A percentile compares a stretch with the other conserved stretches of the same genome.
Conservation (phyloP, 2,888 invertebrate species). For the Camponotus fellah region DNA sequence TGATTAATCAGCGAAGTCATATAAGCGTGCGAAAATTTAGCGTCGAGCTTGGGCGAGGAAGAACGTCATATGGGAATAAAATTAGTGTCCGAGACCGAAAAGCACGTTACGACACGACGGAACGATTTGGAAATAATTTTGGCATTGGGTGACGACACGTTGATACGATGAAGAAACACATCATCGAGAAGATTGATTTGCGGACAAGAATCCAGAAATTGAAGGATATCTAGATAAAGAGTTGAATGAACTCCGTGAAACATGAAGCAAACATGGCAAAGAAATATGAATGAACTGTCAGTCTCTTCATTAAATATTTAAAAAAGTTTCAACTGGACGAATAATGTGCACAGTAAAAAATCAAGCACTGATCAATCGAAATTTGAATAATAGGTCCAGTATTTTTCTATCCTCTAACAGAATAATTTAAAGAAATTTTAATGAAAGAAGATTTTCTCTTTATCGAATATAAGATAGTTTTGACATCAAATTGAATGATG, state of each 20-base stretch:
- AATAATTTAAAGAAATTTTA: background rate
- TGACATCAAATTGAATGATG: background rate
- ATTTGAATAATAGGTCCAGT: background rate
- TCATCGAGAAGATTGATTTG: conserved; percentile 53
- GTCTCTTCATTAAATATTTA: conserved; percentile 1
- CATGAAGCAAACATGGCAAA: background rate
- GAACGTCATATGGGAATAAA: conserved; percentile 15
- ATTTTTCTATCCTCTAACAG: background rate
- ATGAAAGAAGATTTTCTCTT: background rate
- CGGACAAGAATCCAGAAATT: conserved; percentile 28
- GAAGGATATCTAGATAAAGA: conserved; percentile 39
- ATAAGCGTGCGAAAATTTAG: background rate
- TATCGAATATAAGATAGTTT: background rate
- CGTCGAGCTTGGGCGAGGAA: background rate
- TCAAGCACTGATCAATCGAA: background rate
- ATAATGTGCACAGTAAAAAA: background rate
- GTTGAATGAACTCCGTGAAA: conserved; percentile 50
- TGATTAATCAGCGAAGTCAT: conserved; percentile 8
- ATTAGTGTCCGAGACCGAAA: conserved; percentile 60
- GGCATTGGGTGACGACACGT: conserved; percentile 78
- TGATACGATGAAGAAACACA: conserved; percentile 65
- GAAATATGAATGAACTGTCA: background rate
- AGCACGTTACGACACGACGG: conserved; percentile 68
- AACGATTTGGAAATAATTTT: conserved; percentile 79
- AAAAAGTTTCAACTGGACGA: background rate